Conservation (phyloP, 1,140 invertebrate genomes). For the Papilio helenus region DNA sequence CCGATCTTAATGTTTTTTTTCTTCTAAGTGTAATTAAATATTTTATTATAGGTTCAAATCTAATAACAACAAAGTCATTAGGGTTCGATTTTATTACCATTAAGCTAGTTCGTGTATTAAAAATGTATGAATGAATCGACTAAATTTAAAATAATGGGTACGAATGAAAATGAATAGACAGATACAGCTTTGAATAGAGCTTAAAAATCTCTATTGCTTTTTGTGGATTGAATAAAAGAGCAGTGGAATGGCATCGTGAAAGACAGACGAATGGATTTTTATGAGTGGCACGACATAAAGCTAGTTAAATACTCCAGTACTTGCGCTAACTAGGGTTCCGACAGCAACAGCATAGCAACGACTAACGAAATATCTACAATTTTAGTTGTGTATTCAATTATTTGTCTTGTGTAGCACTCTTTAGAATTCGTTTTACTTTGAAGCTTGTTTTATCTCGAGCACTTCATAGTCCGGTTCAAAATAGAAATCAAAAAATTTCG, state of each 20-base stretch:
- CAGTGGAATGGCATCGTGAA: constrained; percentile 30
- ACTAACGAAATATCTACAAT: constrained; percentile 33
- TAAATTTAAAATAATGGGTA: constrained; percentile 10
- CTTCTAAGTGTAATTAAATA: not conserved
- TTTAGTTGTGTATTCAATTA: constrained; percentile 36
- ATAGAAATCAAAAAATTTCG: constrained; percentile 1
- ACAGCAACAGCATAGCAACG: constrained; percentile 31
- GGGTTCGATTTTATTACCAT: not conserved
- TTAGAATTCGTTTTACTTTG: constrained; percentile 20
- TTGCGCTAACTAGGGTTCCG: constrained; percentile 34
- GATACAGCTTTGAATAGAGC: constrained; percentile 26
- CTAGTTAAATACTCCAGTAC: constrained; percentile 40
- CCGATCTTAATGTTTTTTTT: no score
- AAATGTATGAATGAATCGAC: not conserved
- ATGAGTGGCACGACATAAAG: constrained; percentile 43
- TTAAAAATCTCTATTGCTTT: constrained; percentile 40
- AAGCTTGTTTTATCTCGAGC: constrained; percentile 9
- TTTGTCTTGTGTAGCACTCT: constrained; percentile 29
- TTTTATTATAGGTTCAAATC: not conserved
- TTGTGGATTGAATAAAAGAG: constrained; percentile 41
- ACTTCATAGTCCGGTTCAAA: not conserved
- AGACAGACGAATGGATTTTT: constrained; percentile 43
- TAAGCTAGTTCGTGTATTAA: not conserved
- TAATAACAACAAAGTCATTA: not conserved
- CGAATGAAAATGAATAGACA: constrained; percentile 18